phyloP scores from a whole-genome alignment of 2,797 vertebrate species.

The Labroides dimidiatus region DNA sequence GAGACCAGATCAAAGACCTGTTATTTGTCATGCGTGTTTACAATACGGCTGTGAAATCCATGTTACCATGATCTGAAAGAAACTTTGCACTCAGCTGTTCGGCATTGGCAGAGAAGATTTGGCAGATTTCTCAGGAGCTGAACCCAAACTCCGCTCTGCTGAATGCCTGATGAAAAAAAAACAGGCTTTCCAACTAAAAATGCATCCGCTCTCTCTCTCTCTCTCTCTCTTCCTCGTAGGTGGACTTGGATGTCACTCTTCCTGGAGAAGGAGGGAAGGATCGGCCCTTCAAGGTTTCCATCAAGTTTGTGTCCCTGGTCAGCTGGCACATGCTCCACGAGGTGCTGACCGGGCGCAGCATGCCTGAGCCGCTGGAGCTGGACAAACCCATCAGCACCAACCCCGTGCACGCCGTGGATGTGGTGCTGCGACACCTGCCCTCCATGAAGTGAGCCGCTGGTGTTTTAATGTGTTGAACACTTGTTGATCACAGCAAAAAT shows the following conservation, averaged over 20 bases:
- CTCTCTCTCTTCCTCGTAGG: conserved; percentile 78
- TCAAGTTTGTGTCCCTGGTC: conserved; percentile 98
- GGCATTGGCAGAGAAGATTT: too few relatives aligned
- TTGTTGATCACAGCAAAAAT: neutral
- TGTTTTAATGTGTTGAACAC: neutral
- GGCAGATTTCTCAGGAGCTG: too few relatives aligned
- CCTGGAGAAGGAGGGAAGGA: conserved; percentile 99
- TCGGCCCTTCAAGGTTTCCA: conserved; percentile 97
- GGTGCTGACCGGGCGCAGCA: conserved; percentile 95
- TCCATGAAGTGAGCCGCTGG: conserved; percentile 93
- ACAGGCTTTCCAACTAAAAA: too few relatives aligned
- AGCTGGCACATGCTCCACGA: conserved; percentile 99
- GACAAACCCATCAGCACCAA: conserved; percentile 99
- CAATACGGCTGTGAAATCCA: neutral
- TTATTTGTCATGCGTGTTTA: too few relatives aligned
- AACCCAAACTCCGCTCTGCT: too few relatives aligned
- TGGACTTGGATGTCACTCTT: conserved; percentile 99
- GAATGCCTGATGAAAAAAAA: too few relatives aligned
- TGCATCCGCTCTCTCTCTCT: too few relatives aligned
- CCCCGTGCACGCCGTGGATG: conserved; percentile 98
- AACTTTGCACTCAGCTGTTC: too few relatives aligned
- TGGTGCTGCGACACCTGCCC: conserved; percentile 97
- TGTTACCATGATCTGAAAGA: too few relatives aligned
- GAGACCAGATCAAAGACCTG: too few relatives aligned
- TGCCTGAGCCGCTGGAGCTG: conserved; percentile 97